These are phyloP conservation scores for Agrilus cyanescens DNA, from an alignment of 2,888 invertebrate species.

Conservation along the genomic window DNA sequence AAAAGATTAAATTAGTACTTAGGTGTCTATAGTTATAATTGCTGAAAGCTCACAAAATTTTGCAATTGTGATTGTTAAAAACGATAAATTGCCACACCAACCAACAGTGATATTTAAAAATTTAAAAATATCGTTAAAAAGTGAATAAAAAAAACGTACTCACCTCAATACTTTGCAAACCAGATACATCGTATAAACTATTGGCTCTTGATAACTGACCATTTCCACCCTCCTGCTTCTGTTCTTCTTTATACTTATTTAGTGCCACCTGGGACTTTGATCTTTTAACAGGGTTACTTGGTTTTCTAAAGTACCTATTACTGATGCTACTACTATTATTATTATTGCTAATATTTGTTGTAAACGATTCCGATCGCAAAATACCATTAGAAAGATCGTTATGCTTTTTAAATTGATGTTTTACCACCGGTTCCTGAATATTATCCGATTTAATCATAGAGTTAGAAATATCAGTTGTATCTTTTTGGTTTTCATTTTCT, in stretches of 20 bases:
- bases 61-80: not conserved
- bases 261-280: conserved; percentile 37
- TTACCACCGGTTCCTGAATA: too few species aligned
- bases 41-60: not conserved
- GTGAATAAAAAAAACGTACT: conserved; percentile 14
- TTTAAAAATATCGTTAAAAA: not conserved
- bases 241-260: conserved; percentile 25
- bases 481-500: not conserved
- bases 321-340: conserved; percentile 4
- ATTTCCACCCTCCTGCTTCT: conserved; percentile 7
- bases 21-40: not conserved
- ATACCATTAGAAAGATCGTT: too few species aligned
- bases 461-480: too few species aligned
- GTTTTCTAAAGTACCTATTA: conserved; percentile 20
- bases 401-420: too few species aligned
- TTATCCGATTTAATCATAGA: too few species aligned
- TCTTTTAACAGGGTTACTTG: conserved; percentile 32
- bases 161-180: conserved; percentile 38
- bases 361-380: conserved; percentile 30
- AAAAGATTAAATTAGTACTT: not conserved
- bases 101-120: not conserved
- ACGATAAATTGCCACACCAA: conserved; percentile 1
- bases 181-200: conserved; percentile 35
- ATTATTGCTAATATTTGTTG: conserved; percentile 16
- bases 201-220: conserved; percentile 27